Percentiles rank a stretch among this genome's conserved stretches.
Conservation (phyloP, 2,113 vertebrate species). For the Macquaria australasica region DNA sequence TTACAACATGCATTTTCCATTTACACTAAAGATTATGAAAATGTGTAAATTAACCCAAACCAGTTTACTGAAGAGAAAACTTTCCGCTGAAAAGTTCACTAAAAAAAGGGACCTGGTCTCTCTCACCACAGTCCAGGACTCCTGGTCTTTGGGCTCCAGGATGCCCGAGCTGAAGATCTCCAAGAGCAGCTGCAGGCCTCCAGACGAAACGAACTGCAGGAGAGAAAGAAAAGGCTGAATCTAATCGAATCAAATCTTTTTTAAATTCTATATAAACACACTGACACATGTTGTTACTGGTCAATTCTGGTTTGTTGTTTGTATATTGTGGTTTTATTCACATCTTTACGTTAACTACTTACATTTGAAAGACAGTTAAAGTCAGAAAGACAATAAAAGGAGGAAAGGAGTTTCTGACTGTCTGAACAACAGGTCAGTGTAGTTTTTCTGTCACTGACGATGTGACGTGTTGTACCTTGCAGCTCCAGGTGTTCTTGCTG, state of each 20-base stretch:
- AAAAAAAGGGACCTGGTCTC: background rate
- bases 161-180: conserved; percentile 99
- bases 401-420: background rate
- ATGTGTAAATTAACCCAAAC: background rate
- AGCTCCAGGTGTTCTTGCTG: conserved; percentile 99
- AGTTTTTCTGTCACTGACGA: background rate
- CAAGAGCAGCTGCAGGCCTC: conserved; percentile 95
- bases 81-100: background rate
- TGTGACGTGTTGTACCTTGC: conserved; percentile 88
- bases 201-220: conserved; percentile 95
- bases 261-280: background rate
- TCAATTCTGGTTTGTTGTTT: background rate
- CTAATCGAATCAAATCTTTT: background rate
- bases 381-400: background rate
- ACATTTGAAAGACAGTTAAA: background rate
- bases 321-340: background rate
- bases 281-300: background rate
- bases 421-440: too few relatives aligned
- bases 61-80: too few relatives aligned
- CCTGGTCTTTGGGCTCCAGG: conserved; percentile 96
- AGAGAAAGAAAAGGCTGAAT: background rate
- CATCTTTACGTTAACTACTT: background rate
- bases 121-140: conserved; percentile 98
- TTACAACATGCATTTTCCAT: background rate
- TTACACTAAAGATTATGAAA: background rate